These are phyloP conservation scores for Forficula auricularia DNA, from an alignment of 1,140 invertebrate genomes.

Conservation along the genomic window DNA sequence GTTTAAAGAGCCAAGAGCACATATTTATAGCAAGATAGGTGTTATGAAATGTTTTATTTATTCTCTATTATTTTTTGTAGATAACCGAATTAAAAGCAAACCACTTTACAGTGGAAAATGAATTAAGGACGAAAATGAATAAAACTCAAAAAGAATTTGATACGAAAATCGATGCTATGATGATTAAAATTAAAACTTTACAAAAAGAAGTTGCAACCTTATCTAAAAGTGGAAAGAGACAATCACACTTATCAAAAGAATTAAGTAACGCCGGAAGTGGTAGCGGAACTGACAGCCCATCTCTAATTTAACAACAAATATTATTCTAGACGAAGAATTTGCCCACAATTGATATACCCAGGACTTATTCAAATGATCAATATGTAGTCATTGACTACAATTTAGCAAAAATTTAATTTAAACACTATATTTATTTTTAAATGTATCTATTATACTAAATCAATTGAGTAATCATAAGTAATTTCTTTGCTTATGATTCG, in stretches of 20 bases:
- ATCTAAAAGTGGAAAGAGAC: conserved; percentile 57
- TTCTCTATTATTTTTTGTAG: conserved; percentile 32
- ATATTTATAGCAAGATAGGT: too few relatives aligned
- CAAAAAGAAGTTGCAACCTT: conserved; percentile 70
- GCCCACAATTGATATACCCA: too few relatives aligned
- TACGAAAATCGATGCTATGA: conserved; percentile 58
- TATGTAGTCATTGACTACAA: too few relatives aligned
- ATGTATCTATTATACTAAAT: too few relatives aligned
- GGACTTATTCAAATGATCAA: too few relatives aligned
- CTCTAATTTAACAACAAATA: conserved; percentile 7
- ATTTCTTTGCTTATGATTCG: too few relatives aligned
- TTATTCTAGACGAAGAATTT: too few relatives aligned
- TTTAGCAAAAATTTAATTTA: too few relatives aligned
- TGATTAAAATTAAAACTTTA: conserved; percentile 54
- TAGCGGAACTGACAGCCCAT: conserved; percentile 55
- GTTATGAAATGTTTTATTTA: too few relatives aligned
- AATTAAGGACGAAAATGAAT: conserved; percentile 69
- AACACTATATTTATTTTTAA: too few relatives aligned
- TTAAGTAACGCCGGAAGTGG: conserved; percentile 43
- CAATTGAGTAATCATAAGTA: too few relatives aligned
- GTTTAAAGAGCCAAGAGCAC: too few relatives aligned
- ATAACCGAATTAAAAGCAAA: conserved; percentile 85
- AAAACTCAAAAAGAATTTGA: conserved; percentile 62
- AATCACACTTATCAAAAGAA: conserved; percentile 9
- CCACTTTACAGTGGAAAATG: conserved; percentile 72